Conservation (phyloP, 2,888 invertebrate species). For the Erannis defoliaria region DNA sequence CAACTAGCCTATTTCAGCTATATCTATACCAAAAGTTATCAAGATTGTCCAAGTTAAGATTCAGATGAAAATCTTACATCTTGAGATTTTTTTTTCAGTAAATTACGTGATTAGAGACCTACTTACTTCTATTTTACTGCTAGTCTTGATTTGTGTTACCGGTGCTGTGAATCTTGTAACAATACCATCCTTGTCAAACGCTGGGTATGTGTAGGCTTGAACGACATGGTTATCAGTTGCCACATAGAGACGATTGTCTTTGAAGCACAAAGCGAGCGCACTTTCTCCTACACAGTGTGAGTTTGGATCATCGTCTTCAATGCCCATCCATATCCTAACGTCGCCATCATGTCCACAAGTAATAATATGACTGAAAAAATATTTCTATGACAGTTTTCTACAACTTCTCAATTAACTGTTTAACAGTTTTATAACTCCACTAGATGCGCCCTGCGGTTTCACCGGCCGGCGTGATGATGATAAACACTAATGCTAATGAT, state of each 20-base stretch:
- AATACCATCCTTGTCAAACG: slow-evolving; percentile 93
- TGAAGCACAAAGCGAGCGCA: slow-evolving; percentile 91
- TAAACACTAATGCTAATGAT: too few species aligned
- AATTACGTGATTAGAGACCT: background rate
- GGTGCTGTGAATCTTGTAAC: slow-evolving; percentile 95
- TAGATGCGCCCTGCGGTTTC: too few species aligned
- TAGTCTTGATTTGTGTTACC: slow-evolving; percentile 93
- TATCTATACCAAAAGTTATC: too few species aligned
- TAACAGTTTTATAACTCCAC: too few species aligned
- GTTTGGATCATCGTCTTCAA: slow-evolving; percentile 95
- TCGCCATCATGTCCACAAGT: slow-evolving; percentile 98
- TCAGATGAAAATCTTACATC: too few species aligned
- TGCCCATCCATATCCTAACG: slow-evolving; percentile 94
- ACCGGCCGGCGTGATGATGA: too few species aligned
- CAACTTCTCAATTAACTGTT: background rate
- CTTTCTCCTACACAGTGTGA: slow-evolving; percentile 95
- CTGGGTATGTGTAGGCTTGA: slow-evolving; percentile 93
- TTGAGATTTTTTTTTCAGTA: background rate
- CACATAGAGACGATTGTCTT: slow-evolving; percentile 90
- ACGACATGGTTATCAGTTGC: slow-evolving; percentile 95
- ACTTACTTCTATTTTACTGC: slow-evolving; percentile 85
- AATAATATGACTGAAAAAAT: slow-evolving; percentile 83
- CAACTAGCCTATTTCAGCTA: too few species aligned
- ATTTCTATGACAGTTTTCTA: background rate
- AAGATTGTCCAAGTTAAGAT: too few species aligned